Evolutionary conservation across 1,140 invertebrate species (phyloP).

Genomic region (Heliconius himera): DNA sequence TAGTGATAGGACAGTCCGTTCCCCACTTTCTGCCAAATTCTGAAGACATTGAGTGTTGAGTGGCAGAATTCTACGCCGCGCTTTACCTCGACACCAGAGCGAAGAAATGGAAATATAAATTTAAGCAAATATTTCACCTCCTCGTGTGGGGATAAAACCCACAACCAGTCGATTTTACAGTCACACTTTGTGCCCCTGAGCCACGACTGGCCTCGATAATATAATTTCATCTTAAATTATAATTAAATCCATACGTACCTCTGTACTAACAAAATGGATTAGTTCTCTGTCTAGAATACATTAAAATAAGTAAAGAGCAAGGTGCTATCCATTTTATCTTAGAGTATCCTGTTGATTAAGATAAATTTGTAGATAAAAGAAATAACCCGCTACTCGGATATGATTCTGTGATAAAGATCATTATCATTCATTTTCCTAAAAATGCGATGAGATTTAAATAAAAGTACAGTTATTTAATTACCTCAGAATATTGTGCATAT

Average conservation of each 20-base stretch:
- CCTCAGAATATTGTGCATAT: background rate
- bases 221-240: background rate
- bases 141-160: too few relatives aligned
- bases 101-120: too few relatives aligned
- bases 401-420: conserved; percentile 1
- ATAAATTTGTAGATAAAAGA: conserved; percentile 14
- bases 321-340: conserved; percentile 15
- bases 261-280: conserved; percentile 18
- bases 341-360: conserved; percentile 15
- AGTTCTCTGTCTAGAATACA: conserved; percentile 1
- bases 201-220: too few relatives aligned
- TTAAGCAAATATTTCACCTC: too few relatives aligned
- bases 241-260: background rate
- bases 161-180: too few relatives aligned
- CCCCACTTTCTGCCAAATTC: too few relatives aligned
- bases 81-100: too few relatives aligned
- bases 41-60: too few relatives aligned
- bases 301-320: conserved; percentile 22
- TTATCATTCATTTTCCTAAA: background rate
- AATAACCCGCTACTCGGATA: background rate
- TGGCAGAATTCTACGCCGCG: too few relatives aligned
- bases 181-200: too few relatives aligned
- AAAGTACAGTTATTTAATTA: background rate
- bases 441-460: background rate
- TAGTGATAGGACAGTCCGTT: too few relatives aligned